These are phyloP conservation scores for Panagrolaimus sp. DNA, from an alignment of 1,140 invertebrate species.

Conservation along the genomic window DNA sequence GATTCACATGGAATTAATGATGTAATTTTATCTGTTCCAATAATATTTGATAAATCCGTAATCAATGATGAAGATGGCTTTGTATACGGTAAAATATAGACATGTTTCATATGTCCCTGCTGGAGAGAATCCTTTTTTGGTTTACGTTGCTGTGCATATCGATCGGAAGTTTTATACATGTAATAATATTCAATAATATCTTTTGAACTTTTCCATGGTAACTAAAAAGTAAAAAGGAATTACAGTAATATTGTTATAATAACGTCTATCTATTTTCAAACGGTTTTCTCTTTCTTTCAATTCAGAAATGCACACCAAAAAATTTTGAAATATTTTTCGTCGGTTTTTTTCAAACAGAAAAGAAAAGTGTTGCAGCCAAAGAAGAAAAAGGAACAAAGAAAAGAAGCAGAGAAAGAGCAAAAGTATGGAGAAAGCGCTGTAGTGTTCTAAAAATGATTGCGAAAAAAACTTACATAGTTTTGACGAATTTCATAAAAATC, in stretches of 20 bases:
- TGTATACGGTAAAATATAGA: slow-evolving; percentile 97
- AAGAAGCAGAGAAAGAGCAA: no score
- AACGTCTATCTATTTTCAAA: no score
- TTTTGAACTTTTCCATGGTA: slow-evolving; percentile 97
- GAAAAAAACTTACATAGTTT: slow-evolving; percentile 79
- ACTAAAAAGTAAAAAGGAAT: slow-evolving; percentile 64
- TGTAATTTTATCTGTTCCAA: slow-evolving; percentile 25
- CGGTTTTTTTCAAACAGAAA: no score
- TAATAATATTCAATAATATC: slow-evolving; percentile 99
- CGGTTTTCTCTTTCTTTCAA: no score
- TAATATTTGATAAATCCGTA: slow-evolving; percentile 17
- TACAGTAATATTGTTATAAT: slow-evolving; percentile 7
- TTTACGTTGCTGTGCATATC: slow-evolving; percentile 66
- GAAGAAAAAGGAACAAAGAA: no score
- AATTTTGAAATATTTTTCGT: no score
- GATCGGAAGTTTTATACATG: slow-evolving; percentile 99
- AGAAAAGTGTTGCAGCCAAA: not conserved
- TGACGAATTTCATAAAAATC: slow-evolving; percentile 96
- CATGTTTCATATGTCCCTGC: slow-evolving; percentile 81
- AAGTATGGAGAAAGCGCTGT: no score
- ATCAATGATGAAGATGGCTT: slow-evolving; percentile 58
- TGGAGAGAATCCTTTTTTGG: slow-evolving; percentile 96
- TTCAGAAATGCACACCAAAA: no score
- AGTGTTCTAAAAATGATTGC: not conserved
- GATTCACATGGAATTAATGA: slow-evolving; percentile 36